phyloP scores from a whole-genome alignment of 2,888 invertebrate genomes.

The Melieria omissa region DNA sequence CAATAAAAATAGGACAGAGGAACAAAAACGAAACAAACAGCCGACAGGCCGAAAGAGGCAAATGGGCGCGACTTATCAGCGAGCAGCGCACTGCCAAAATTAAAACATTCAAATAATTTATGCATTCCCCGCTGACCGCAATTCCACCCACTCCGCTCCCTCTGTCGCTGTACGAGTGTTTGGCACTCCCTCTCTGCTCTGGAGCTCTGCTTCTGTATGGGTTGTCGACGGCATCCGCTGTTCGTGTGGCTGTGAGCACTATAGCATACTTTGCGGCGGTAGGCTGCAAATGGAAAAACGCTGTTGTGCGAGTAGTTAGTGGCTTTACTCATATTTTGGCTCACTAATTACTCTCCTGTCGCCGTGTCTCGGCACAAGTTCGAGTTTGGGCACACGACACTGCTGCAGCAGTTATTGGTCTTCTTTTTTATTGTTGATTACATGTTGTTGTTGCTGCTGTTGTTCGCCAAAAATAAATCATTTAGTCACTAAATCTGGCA shows the following conservation, averaged over 20 bases:
- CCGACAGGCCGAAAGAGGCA: neutral
- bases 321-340: neutral
- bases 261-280: too few species aligned
- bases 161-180: too few species aligned
- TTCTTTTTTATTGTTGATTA: neutral
- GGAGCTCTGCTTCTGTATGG: too few species aligned
- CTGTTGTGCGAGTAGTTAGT: neutral
- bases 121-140: neutral
- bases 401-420: neutral
- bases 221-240: too few species aligned
- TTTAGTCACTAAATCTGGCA: slow-evolving; percentile 14
- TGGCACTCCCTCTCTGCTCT: too few species aligned
- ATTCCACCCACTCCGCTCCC: too few species aligned
- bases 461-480: slow-evolving; percentile 1
- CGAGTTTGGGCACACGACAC: neutral
- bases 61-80: slow-evolving; percentile 9
- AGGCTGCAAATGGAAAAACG: too few species aligned
- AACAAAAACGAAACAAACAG: neutral
- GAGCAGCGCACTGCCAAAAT: neutral
- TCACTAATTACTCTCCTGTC: neutral
- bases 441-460: neutral
- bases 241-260: too few species aligned
- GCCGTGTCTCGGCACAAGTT: neutral
- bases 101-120: slow-evolving; percentile 9
- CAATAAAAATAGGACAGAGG: neutral